Percentiles rank a stretch among this genome's conserved stretches.
These are phyloP conservation scores for Ptilorrhoa leucosticta DNA, from an alignment of 2,113 vertebrate genomes.

Conservation along the genomic window DNA sequence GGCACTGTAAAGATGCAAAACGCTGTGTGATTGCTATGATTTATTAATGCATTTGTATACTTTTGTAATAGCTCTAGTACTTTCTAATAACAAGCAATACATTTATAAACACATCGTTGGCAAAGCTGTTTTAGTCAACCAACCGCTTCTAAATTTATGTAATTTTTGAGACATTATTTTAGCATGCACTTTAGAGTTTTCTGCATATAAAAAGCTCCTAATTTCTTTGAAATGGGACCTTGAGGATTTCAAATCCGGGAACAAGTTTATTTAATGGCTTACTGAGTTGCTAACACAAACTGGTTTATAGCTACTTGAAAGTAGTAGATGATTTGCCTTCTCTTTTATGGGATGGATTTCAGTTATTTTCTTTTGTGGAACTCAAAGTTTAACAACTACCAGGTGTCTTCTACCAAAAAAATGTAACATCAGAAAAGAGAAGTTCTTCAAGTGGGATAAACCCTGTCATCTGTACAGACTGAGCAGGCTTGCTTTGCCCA, in stretches of 20 bases:
- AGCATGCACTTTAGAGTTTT: not conserved
- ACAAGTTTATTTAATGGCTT: constrained; percentile 4
- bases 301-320: not conserved
- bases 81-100: not conserved
- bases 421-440: not conserved
- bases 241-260: not conserved
- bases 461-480: not conserved
- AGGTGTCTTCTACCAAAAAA: not conserved
- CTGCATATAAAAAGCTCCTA: not conserved
- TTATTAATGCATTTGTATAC: not conserved
- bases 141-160: not conserved
- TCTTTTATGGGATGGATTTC: not conserved
- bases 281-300: not conserved
- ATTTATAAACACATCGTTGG: not conserved
- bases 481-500: not conserved
- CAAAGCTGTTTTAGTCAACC: not conserved
- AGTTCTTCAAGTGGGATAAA: not conserved
- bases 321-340: not conserved
- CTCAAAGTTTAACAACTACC: not conserved
- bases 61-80: not conserved
- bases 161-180: not conserved
- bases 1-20: not conserved
- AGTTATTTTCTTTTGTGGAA: not conserved
- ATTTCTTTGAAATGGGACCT: constrained; percentile 23
- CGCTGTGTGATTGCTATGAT: not conserved